Evolutionary conservation across 2,888 invertebrate species (phyloP).

Genomic region (Stenoptilia bipunctidactyla): DNA sequence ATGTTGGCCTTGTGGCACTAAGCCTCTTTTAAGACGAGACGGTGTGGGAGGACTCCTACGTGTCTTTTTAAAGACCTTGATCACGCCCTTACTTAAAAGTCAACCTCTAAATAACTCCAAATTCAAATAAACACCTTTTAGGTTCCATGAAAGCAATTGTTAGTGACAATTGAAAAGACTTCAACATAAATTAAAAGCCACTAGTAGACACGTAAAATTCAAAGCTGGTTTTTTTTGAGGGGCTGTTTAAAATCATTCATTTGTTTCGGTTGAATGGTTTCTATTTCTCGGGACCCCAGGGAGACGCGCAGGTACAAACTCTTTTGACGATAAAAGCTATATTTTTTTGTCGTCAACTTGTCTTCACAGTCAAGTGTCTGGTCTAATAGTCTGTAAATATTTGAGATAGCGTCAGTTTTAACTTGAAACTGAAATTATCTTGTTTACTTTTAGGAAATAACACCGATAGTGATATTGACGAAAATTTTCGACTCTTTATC

Average conservation of each 20-base stretch:
- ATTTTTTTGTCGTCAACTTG: slow-evolving; percentile 32
- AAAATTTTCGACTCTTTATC: too few species aligned
- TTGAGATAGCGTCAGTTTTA: neutral
- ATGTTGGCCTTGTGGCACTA: slow-evolving; percentile 31
- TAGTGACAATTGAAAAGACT: too few species aligned
- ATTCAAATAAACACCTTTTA: too few species aligned
- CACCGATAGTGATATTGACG: too few species aligned
- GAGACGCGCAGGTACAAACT: slow-evolving; percentile 44
- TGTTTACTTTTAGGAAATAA: too few species aligned
- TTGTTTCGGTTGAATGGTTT: slow-evolving; percentile 48
- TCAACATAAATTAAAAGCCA: too few species aligned
- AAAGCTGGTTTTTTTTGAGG: slow-evolving; percentile 8
- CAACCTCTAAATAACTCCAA: too few species aligned
- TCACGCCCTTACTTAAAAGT: slow-evolving; percentile 2
- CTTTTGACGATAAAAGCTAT: slow-evolving; percentile 27
- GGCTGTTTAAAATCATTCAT: slow-evolving; percentile 51
- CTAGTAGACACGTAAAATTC: too few species aligned
- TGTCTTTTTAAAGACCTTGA: slow-evolving; percentile 19
- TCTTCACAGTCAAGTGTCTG: slow-evolving; percentile 25
- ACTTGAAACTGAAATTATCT: too few species aligned
- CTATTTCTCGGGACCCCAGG: slow-evolving; percentile 33
- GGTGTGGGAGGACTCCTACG: slow-evolving; percentile 28
- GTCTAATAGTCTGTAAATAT: neutral
- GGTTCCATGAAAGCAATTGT: too few species aligned
- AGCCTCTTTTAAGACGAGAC: slow-evolving; percentile 19